Evolutionary conservation across 1,140 invertebrate species (phyloP), one percentile per base, ranked within the genome.

Genomic region (Ephestia elutella): DNA sequence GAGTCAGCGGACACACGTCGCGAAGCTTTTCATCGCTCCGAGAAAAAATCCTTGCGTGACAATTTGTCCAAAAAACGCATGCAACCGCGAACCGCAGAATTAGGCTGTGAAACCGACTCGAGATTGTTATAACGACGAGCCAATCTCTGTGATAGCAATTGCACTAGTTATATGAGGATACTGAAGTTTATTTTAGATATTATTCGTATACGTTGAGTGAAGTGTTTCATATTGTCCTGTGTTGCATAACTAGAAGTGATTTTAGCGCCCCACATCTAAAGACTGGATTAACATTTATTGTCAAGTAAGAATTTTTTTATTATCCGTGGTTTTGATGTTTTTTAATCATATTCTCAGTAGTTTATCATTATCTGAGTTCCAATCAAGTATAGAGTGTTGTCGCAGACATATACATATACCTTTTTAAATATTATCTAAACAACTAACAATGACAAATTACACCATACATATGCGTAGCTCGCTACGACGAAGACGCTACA

Each of bases 1-100:
- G 73, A 82, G 78, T 73, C 75, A 76, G 76, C 72, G 85, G 82
- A 77, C 75, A 73, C 79, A 85, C 71, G 81, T 78, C 78, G 83
- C 79, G 83, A 78, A 71, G 60, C 68, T 64, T 81, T 78, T 78
- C 75, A 75, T 70, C 71, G 62, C 66, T 71, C 65, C 81, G 71
- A 75, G 70, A 78, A 82, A 86, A 86, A 80, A 82, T 78, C 69
- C 60, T 68, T 70, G 70, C 67, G 77, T 80, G 76, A 86, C 71
- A 73, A 69, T 79, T 77, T 66, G 67, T 70, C 74, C 70, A 68
- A 75, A 69, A 78, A 79, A 76, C 78, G 71, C 56, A 84, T 84
- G 78, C 71, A 65, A 57, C 54, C 55, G 59, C 66, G 63, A 70
- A 54, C 51, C 58, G 54, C 49, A 59, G 59, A 69, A 60, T 57